Evolutionary conservation across 2,797 vertebrate species (phyloP).

Genomic region (Phrynocephalus vlangalii): DNA sequence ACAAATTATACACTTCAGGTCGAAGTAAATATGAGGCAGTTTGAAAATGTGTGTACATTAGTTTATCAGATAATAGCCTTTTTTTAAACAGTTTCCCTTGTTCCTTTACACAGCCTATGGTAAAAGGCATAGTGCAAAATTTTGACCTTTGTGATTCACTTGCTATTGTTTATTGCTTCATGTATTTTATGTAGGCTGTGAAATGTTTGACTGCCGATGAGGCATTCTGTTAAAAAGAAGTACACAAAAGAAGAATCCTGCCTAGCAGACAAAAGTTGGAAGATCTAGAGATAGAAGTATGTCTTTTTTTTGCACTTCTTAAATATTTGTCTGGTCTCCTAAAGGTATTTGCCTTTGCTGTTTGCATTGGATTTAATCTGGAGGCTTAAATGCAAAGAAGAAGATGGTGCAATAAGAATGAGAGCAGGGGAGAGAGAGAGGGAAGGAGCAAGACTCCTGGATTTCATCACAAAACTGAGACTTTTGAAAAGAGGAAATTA

Average conservation of each 20-base stretch:
- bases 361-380: conserved; percentile 84
- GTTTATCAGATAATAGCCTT: conserved; percentile 40
- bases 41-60: conserved; percentile 34
- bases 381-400: conserved; percentile 76
- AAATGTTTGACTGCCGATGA: conserved; percentile 83
- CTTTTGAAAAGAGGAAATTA: conserved; percentile 48
- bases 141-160: conserved; percentile 83
- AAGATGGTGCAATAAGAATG: conserved; percentile 78
- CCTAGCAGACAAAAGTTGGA: conserved; percentile 70
- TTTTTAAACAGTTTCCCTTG: conserved; percentile 26
- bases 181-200: conserved; percentile 79
- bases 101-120: conserved; percentile 27
- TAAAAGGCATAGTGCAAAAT: conserved; percentile 36
- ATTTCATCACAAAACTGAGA: conserved; percentile 56
- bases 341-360: conserved; percentile 85
- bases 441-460: conserved; percentile 59
- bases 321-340: conserved; percentile 93
- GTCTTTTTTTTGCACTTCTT: conserved; percentile 81
- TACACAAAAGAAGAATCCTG: conserved; percentile 46
- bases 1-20: conserved; percentile 26
- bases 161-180: conserved; percentile 85
- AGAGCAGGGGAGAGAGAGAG: conserved; percentile 48
- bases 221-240: conserved; percentile 55
- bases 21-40: conserved; percentile 10
- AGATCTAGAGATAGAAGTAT: conserved; percentile 77